Base-by-base conservation (phyloP, 2,888 invertebrate species). In the Sceliomorpha sp. region DNA sequence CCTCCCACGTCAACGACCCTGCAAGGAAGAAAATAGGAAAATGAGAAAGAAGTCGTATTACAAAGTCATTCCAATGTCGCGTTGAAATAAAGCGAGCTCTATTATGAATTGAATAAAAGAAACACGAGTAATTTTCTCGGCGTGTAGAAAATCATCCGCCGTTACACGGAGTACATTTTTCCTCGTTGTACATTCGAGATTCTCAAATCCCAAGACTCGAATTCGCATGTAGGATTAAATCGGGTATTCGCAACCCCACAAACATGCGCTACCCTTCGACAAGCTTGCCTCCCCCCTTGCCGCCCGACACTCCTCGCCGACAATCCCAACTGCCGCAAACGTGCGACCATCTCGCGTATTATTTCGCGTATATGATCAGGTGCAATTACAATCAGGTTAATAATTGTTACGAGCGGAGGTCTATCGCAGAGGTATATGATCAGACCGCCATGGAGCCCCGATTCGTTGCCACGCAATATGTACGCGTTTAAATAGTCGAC, bases 381-480 rank as follows among this genome's bases (percentile, higher is more conserved):
- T 82, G 86, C 82, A 84, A 86, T 84, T 85, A 81, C 81, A 80
- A 82, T 81, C 81, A 79, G 81, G 82, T 87, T 84, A 85, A 85
- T 86, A 84, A 86, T 84, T 81, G 82, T 82, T 79, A 80, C 77
- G 53, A 70, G 60, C 69, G 71, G 53, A 68, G 63, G 50, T 67
- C 63, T 50, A 71, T 69, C 66, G 59, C 62, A 72, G 39, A 70
- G 73, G 74, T 53, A 72, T n/a, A n/a, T 63, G 70, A 72, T 51
- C 55, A 66, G 47, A 17, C 47, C 44, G 63, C 62, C 24, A 53
- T 70, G 62, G 63, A 66, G 60, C 72, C n/a, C 72, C 77, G 70
- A 74, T 80, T 80, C 73, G n/a, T n/a, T n/a, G n/a, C n/a, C n/a
- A n/a, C n/a, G n/a, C n/a, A n/a, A n/a, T n/a, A n/a, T n/a, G n/a